phyloP scores from a whole-genome alignment of 2,113 vertebrate species.

The Nibea albiflora region DNA sequence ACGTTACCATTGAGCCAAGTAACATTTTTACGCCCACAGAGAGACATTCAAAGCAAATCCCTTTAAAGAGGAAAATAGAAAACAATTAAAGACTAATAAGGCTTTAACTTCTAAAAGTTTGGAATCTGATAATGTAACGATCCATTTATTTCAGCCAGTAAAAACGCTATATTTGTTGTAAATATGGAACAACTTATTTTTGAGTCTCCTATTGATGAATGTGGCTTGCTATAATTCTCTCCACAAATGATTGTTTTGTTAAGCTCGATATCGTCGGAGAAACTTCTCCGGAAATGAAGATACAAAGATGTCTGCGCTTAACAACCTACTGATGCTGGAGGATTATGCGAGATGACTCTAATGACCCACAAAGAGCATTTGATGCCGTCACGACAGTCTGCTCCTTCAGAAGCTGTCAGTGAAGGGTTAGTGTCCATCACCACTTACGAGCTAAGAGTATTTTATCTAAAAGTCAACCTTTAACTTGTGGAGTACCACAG shows the following conservation, averaged over 20 bases:
- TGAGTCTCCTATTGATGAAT: neutral
- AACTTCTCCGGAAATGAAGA: neutral
- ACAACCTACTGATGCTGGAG: neutral
- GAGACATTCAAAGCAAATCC: conserved; percentile 64
- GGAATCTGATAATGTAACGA: conserved; percentile 58
- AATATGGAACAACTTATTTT: conserved; percentile 7
- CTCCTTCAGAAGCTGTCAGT: neutral
- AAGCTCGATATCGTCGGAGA: neutral
- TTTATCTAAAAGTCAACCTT: neutral
- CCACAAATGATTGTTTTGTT: neutral
- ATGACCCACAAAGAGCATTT: neutral
- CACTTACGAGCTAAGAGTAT: neutral
- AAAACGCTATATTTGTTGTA: conserved; percentile 48
- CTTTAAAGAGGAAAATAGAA: conserved; percentile 56
- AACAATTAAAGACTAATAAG: conserved; percentile 63
- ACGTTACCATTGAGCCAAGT: conserved; percentile 46
- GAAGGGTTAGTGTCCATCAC: neutral
- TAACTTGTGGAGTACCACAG: conserved; percentile 20
- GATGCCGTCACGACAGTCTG: neutral
- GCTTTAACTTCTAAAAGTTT: conserved; percentile 57
- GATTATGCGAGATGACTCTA: neutral
- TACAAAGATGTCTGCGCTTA: neutral
- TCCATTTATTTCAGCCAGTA: conserved; percentile 43
- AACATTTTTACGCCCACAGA: conserved; percentile 61
- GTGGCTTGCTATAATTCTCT: neutral